A percentile compares a stretch with the other conserved stretches of the same genome.
phyloP scores from a whole-genome alignment of 2,797 vertebrate genomes.

The Lophotriccus pileatus region DNA sequence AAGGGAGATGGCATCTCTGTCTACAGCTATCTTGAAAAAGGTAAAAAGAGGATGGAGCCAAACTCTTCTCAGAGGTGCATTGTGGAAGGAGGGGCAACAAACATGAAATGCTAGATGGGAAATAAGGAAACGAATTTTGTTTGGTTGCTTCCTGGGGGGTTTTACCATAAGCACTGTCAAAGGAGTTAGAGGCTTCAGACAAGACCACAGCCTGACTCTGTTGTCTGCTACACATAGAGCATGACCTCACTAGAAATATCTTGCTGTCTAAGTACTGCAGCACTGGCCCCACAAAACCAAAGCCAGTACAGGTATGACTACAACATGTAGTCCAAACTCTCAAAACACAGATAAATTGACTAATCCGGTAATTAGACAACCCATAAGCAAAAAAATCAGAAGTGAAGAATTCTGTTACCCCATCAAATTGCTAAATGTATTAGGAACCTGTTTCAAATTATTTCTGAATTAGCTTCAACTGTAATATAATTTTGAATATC shows the following conservation, averaged over 20 bases:
- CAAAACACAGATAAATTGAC: neutral
- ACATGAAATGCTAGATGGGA: neutral
- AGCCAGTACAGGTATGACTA: neutral
- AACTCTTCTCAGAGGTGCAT: neutral
- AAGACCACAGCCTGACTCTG: neutral
- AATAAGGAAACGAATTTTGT: neutral
- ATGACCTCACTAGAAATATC: neutral
- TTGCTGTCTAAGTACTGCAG: neutral
- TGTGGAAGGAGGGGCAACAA: neutral
- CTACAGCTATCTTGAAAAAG: neutral
- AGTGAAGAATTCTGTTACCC: neutral
- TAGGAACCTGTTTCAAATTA: neutral
- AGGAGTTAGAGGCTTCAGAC: neutral
- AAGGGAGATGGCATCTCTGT: neutral
- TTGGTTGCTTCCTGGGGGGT: rapidly evolving
- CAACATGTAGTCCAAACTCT: neutral
- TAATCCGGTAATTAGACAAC: neutral
- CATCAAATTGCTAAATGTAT: neutral
- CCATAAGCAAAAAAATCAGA: neutral
- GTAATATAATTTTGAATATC: neutral
- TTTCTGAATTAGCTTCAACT: neutral
- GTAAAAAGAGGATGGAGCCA: neutral
- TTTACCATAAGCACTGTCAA: neutral
- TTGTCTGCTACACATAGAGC: neutral
- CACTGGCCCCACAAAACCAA: neutral